Evolutionary conservation across 2,113 vertebrate species (phyloP).

Genomic region (Aplodontia rufa): DNA sequence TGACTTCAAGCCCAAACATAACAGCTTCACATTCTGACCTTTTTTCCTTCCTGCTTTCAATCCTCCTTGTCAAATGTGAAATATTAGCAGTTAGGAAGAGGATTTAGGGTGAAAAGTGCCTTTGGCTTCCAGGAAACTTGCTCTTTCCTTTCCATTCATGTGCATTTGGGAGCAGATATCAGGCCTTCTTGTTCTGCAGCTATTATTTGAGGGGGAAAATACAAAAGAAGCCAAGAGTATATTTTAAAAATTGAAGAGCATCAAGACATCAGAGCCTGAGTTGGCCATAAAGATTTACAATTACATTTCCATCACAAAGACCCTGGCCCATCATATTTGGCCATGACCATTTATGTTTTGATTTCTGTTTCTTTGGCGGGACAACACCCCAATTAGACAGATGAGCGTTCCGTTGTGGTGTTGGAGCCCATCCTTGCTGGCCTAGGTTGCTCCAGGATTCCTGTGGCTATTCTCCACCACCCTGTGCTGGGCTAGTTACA

Average conservation of each 20-base stretch:
- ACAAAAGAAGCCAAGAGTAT: conserved; percentile 72
- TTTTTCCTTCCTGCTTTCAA: background rate
- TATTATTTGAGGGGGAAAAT: conserved; percentile 52
- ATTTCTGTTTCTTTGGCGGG: conserved; percentile 79
- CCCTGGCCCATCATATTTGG: conserved; percentile 75
- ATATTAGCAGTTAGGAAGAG: background rate
- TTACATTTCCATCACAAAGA: conserved; percentile 81
- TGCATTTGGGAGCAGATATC: conserved; percentile 44
- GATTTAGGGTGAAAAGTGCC: conserved; percentile 42
- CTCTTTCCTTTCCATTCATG: conserved; percentile 37
- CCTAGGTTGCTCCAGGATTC: conserved; percentile 58
- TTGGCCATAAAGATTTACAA: conserved; percentile 79
- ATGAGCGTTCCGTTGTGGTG: conserved; percentile 62
- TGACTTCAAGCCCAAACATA: background rate
- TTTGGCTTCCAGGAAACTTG: conserved; percentile 59
- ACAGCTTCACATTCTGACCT: background rate
- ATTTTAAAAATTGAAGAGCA: conserved; percentile 76
- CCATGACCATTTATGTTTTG: conserved; percentile 77
- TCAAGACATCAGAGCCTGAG: conserved; percentile 65
- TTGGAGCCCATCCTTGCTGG: conserved; percentile 69
- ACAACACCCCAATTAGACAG: conserved; percentile 79
- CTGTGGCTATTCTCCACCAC: background rate
- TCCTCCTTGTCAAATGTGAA: conserved; percentile 40
- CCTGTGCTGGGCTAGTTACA: background rate
- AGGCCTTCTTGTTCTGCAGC: conserved; percentile 60